These are phyloP conservation scores for Oikopleura dioica DNA, from an alignment of 23 tunicate genomes.

Conservation along the genomic window DNA sequence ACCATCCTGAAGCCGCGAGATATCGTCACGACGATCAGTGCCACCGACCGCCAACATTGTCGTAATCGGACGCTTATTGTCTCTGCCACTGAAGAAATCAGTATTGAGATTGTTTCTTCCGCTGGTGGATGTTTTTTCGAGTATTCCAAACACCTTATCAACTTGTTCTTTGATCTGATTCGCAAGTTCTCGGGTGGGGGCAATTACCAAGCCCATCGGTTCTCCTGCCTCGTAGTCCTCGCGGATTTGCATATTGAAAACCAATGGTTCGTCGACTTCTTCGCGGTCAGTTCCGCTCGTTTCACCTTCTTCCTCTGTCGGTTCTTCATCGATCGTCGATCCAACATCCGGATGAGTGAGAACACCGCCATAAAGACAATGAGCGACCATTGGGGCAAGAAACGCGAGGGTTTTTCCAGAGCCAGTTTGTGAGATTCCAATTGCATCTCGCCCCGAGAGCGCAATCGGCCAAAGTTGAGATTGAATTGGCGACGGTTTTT, in stretches of 20 bases:
- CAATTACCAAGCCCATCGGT: constrained; percentile 46
- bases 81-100: background rate
- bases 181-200: constrained; percentile 93
- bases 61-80: background rate
- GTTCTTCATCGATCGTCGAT: background rate
- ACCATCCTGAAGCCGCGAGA: constrained; percentile 29
- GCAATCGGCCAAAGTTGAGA: constrained; percentile 89
- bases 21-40: constrained; percentile 39
- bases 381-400: constrained; percentile 52
- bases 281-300: no score
- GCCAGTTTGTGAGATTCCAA: constrained; percentile 96
- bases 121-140: background rate
- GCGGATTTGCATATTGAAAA: background rate
- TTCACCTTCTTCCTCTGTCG: background rate
- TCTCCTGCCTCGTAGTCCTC: constrained; percentile 21
- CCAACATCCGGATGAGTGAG: no score
- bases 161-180: constrained; percentile 65
- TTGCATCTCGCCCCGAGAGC: constrained; percentile 49
- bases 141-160: constrained; percentile 15
- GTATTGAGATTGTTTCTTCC: background rate
- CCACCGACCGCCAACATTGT: constrained; percentile 24
- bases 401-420: constrained; percentile 93
- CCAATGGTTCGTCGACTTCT: background rate
- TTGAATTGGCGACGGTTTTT: no score
- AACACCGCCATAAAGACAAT: constrained; percentile 16